Conservation (phyloP, 2,797 vertebrate genomes). For the Dendrocincla tyrannina region DNA sequence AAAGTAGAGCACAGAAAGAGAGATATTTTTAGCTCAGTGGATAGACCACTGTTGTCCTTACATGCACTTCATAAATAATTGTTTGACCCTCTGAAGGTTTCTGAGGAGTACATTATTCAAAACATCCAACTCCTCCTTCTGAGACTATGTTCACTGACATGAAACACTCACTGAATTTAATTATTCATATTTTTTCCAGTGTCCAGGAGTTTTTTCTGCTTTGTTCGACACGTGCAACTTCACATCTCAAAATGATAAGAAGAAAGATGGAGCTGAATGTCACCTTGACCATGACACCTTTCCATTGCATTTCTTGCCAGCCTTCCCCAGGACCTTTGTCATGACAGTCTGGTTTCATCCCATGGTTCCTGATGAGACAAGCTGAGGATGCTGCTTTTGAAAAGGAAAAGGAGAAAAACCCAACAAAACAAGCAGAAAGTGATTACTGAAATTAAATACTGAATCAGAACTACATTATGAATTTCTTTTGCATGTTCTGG, state of each 20-base stretch:
- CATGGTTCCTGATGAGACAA: not conserved
- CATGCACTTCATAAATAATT: constrained; percentile 26
- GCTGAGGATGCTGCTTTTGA: not conserved
- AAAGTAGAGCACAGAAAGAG: not conserved
- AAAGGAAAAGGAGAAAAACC: not conserved
- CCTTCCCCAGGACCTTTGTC: not conserved
- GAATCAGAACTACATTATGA: not conserved
- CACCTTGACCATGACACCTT: not conserved
- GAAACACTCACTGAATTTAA: not conserved
- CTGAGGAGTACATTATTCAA: constrained; percentile 11
- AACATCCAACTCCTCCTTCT: not conserved
- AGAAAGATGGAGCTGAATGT: not conserved
- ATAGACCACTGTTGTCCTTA: not conserved
- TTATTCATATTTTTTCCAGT: constrained; percentile 5
- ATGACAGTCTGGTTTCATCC: not conserved
- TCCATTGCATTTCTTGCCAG: not conserved
- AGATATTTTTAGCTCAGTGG: not conserved
- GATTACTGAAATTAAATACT: not conserved
- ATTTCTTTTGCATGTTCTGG: not conserved
- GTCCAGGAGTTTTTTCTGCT: not conserved
- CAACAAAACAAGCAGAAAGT: not conserved
- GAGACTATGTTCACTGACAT: not conserved
- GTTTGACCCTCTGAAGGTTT: not conserved
- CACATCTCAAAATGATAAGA: not conserved
- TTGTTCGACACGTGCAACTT: not conserved